Base-by-base conservation (phyloP, 92 coral and sea anemone species). In the Desmophyllum pertusum region DNA sequence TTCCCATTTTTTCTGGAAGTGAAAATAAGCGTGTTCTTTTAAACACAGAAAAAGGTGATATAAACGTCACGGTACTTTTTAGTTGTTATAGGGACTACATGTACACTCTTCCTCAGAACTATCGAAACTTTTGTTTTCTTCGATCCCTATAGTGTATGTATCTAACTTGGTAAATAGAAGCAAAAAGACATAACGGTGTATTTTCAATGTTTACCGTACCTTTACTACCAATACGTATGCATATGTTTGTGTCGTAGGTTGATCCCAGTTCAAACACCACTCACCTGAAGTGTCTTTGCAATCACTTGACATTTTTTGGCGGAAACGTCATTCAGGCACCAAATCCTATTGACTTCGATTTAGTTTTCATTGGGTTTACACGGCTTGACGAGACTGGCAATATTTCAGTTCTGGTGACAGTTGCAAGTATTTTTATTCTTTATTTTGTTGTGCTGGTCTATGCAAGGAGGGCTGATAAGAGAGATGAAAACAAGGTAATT, bases 391-490 rank as follows among this genome's bases (percentile, higher is more conserved):
- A 86, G 37, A 70, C 64, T 39, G 85, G 89, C 71, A 86, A 86
- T 40, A 81, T 79, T 55, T 73, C 89, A 45, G 80, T 86, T 5
- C 42, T 86, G 73, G 85, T 78, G 51, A 86, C 89, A 35, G 77
- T 79, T 48, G 48, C 46, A 6, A 70, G 72, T n/a, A 85, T 57
- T 21, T 70, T 86, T 17, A 73, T 78, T 70, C 15, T 86, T 21
- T 86, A 86, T 66, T 57, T 86, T 11, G 65, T 78, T 19, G 80
- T 42, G 6, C 43, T 86, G 23, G n/a, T 86, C 64, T 86, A 79
- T 50, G 85, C 80, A 25, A 86, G 85, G 55, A 86, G 80, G 64
- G 89, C 84, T n/a, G 89, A 86, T 35, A 70, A 79, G n/a, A 53
- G 76, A 17, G 89, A 86, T 38, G 79, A 86, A 43, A 18, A 31